A percentile compares a stretch with the other conserved stretches of the same genome.
Conservation (phyloP, 2,888 invertebrate species). For the Mesorhabditis sp. region DNA sequence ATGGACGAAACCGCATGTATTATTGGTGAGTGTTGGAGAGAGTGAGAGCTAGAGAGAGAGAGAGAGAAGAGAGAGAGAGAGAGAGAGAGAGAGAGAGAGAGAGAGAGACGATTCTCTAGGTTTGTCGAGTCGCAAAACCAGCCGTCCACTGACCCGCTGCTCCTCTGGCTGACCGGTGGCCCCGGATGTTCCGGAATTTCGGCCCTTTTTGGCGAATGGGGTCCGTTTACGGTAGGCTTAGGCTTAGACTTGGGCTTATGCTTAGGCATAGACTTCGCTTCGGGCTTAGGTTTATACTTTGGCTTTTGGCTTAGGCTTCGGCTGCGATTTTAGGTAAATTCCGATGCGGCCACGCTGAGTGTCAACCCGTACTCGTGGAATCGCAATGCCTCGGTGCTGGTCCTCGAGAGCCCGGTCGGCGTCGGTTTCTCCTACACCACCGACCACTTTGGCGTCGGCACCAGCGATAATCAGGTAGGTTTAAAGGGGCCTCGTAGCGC, state of each 20-base stretch:
- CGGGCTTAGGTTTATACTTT: too few species aligned
- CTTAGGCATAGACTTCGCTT: too few species aligned
- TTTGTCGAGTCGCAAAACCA: constrained; percentile 57
- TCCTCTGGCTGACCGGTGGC: constrained; percentile 60
- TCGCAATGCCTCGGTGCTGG: constrained; percentile 61
- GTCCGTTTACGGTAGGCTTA: constrained; percentile 40
- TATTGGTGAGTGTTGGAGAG: constrained; percentile 56
- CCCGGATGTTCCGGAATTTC: constrained; percentile 60
- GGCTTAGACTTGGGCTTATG: too few species aligned
- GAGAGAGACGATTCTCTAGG: constrained; percentile 38
- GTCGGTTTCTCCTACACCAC: constrained; percentile 54
- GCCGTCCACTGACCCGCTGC: constrained; percentile 56
- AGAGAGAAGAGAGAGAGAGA: constrained; percentile 7
- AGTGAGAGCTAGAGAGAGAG: neutral
- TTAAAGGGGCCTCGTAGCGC: neutral
- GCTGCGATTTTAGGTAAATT: constrained; percentile 30
- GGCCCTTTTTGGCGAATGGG: constrained; percentile 59
- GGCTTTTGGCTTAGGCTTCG: neutral
- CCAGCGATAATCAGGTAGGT: constrained; percentile 4
- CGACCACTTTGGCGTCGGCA: neutral
- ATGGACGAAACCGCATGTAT: constrained; percentile 51
- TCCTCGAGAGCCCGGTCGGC: constrained; percentile 62
- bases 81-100: neutral
- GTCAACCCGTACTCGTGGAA: constrained; percentile 39
- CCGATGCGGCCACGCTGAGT: constrained; percentile 22